Evolutionary conservation across 2,797 vertebrate genomes (phyloP).

Genomic region (Typhlichthys eigenmanni): DNA sequence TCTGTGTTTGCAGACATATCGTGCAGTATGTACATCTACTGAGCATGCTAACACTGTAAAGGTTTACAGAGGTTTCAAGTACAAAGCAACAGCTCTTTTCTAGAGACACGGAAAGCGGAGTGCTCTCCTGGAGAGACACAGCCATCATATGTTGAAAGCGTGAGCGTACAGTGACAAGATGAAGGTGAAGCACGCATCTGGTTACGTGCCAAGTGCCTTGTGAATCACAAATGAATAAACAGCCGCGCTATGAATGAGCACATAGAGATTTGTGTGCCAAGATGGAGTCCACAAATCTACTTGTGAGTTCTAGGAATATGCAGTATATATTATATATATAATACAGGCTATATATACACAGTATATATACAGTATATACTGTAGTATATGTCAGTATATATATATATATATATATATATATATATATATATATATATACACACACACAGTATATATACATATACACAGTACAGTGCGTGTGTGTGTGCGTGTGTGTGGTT

Average conservation of each 20-base stretch:
- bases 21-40: slow-evolving; percentile 35
- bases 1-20: slow-evolving; percentile 61
- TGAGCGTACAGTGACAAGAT: slow-evolving; percentile 44
- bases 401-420: neutral
- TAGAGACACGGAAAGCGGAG: neutral
- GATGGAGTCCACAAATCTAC: slow-evolving; percentile 25
- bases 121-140: slow-evolving; percentile 14
- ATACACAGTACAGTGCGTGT: neutral
- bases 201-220: slow-evolving; percentile 40
- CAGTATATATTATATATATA: neutral
- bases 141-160: slow-evolving; percentile 40
- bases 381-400: too few relatives aligned
- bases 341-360: slow-evolving; percentile 14
- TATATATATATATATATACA: slow-evolving; percentile 10
- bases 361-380: too few relatives aligned
- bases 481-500: slow-evolving; percentile 36
- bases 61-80: slow-evolving; percentile 40
- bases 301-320: slow-evolving; percentile 35
- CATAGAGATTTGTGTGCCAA: slow-evolving; percentile 44
- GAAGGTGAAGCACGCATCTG: slow-evolving; percentile 38
- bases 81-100: slow-evolving; percentile 30
- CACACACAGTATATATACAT: neutral
- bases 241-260: slow-evolving; percentile 35
- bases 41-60: slow-evolving; percentile 38
- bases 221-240: slow-evolving; percentile 55